Base-by-base conservation (phyloP, 2,888 invertebrate species). In the Nysson spinosus region DNA sequence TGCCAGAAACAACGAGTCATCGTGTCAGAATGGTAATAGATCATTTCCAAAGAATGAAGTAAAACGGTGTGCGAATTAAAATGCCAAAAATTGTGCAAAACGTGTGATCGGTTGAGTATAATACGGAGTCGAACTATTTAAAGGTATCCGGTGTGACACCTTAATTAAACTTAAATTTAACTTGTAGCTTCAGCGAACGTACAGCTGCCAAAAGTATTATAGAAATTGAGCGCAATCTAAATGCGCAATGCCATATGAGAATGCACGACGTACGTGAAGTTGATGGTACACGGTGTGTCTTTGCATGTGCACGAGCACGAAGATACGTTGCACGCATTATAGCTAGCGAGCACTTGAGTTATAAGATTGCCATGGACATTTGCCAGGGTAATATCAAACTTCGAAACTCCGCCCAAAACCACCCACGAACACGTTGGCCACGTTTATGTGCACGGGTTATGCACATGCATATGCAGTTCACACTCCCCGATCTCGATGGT, bases 361-460 rank as follows among this genome's bases (percentile, higher is more conserved):
- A 82, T 84, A 83, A 82, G 82, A 83, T 82, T 74, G 79, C 74
- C 76, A 77, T 82, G 84, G 83, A 84, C 76, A 80, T 79, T 80
- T 83, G 83, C 83, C 83, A 83, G 82, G 79, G 78, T 81, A 83
- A 83, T 83, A 83, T 84, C 77, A 83, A 84, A 82, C 81, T 81
- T 79, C 74, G 77, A 77, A 74, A 77, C 81, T 72, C 54, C 64
- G 46, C 66, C 65, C 60, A 12, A 42, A 49, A 22, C 57, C 46
- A 62, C 58, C 54, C 63, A 32, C 32, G 40, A 50, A 52, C 46
- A 47, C 49, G 35, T 43, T 42, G 16, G 6, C 49, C 55, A 43
- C 60, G 63, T 60, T 54, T 55, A 40, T 30, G 43, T 50, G 57
- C 68, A 58, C 62, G 66, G 50, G 64, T 69, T 56, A 46, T 66